Conservation (phyloP, 2,797 vertebrate genomes). For the Falco peregrinus region DNA sequence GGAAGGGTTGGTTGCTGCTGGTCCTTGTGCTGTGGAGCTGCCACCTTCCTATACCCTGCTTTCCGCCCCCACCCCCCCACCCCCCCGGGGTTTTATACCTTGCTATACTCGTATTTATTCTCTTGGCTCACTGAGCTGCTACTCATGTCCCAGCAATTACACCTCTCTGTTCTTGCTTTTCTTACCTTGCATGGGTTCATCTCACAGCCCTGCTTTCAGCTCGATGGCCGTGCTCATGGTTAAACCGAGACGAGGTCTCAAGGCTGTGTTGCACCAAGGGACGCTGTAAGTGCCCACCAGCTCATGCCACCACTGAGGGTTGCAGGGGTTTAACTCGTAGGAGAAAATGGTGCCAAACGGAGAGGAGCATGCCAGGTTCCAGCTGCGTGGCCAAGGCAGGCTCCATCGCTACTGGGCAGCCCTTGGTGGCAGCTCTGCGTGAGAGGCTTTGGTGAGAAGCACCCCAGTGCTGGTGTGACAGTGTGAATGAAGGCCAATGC, state of each 20-base stretch:
- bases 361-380: background rate
- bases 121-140: background rate
- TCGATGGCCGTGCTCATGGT: background rate
- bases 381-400: background rate
- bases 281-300: background rate
- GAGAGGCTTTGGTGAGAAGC: background rate
- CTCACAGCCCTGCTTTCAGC: background rate
- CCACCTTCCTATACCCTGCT: background rate
- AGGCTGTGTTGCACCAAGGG: rapidly evolving
- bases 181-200: background rate
- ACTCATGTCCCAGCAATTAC: background rate
- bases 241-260: background rate
- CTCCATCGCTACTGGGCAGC: rapidly evolving
- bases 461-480: background rate
- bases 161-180: background rate
- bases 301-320: background rate
- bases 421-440: background rate
- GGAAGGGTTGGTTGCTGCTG: background rate
- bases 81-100: background rate
- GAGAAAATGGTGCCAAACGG: background rate
- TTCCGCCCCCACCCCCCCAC: background rate
- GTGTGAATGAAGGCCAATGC: rapidly evolving
- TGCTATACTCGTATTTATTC: background rate
- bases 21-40: background rate
- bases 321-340: background rate